These are phyloP conservation scores for Seriola quinqueradiata DNA, from an alignment of 2,113 vertebrate species.

Conservation along the genomic window DNA sequence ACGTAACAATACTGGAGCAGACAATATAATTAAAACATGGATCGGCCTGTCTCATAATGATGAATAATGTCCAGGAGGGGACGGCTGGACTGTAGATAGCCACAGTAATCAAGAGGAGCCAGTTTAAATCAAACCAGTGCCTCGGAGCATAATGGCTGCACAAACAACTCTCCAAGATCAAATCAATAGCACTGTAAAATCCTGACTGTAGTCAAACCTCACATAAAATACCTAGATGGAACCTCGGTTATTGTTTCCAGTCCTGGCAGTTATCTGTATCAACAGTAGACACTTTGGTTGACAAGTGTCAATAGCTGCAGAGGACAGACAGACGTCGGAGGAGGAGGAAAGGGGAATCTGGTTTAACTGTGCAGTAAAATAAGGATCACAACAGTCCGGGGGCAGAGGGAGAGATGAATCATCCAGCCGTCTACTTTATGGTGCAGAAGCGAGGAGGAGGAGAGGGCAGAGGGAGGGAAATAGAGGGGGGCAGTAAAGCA, in stretches of 20 bases:
- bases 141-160: constrained; percentile 42
- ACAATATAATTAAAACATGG: constrained; percentile 46
- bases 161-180: constrained; percentile 53
- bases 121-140: constrained; percentile 52
- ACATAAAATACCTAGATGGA: constrained; percentile 50
- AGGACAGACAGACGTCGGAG: constrained; percentile 51
- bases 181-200: constrained; percentile 59
- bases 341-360: constrained; percentile 28
- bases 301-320: constrained; percentile 55
- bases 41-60: constrained; percentile 31
- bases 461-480: constrained; percentile 33
- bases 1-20: constrained; percentile 20
- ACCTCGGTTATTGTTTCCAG: constrained; percentile 38
- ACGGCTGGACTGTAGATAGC: constrained; percentile 30
- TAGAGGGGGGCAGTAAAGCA: constrained; percentile 39
- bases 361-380: constrained; percentile 63
- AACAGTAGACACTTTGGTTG: constrained; percentile 20
- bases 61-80: constrained; percentile 42
- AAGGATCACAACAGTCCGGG: constrained; percentile 69
- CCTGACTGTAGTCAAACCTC: constrained; percentile 46
- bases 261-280: constrained; percentile 35
- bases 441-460: constrained; percentile 55
- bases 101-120: constrained; percentile 30
- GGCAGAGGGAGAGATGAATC: constrained; percentile 62
- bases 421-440: constrained; percentile 64